Percentiles rank a stretch among this genome's conserved stretches.
Conservation (phyloP, 37 sponge, comb jelly and placozoan species). For the Eunapius fragilis region DNA sequence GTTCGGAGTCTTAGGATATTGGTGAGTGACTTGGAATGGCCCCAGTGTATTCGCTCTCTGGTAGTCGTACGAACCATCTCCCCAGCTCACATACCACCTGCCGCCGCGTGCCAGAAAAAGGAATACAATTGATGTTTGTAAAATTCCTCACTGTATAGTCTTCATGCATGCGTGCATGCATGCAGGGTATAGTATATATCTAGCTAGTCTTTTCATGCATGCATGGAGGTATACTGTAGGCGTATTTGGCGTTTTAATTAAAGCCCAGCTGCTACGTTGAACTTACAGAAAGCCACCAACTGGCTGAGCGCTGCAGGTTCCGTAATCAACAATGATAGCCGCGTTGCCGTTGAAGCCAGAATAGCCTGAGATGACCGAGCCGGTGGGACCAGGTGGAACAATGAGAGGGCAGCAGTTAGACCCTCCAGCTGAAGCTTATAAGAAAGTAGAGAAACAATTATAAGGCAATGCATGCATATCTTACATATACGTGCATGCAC, state of each 20-base stretch:
- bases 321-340: conserved; percentile 10
- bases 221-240: too few relatives aligned
- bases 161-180: too few relatives aligned
- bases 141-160: too few relatives aligned
- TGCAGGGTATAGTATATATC: background rate
- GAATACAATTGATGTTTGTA: too few relatives aligned
- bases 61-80: conserved; percentile 2
- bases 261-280: too few relatives aligned
- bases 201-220: background rate
- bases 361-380: background rate
- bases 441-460: background rate
- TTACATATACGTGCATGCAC: too few relatives aligned
- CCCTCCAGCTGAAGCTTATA: background rate
- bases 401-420: background rate
- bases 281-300: background rate
- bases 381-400: background rate
- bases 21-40: conserved; percentile 13
- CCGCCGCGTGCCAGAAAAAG: too few relatives aligned
- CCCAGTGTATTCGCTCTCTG: background rate
- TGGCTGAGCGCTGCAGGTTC: background rate
- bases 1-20: background rate
- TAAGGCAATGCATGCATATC: too few relatives aligned
- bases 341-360: conserved; percentile 2
- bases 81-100: conserved; percentile 15
- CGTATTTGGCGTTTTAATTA: too few relatives aligned